phyloP scores from a whole-genome alignment of 2,888 invertebrate genomes.

The Zygogramma bicolorata region DNA sequence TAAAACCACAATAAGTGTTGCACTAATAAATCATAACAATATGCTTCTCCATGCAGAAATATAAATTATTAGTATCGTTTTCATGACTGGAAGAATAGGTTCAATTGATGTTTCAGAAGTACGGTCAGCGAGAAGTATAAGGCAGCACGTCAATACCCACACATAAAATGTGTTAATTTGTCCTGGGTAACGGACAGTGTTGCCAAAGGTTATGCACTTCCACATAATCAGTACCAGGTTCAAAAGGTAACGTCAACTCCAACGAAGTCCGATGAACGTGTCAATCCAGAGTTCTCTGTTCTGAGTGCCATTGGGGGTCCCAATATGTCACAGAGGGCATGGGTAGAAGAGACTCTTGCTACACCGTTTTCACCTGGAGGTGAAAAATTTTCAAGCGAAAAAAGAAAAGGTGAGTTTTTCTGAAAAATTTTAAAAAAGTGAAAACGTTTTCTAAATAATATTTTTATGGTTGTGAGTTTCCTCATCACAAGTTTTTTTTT shows the following conservation, averaged over 20 bases:
- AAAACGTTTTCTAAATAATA: too few species aligned
- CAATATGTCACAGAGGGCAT: slow-evolving; percentile 33
- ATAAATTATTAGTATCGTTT: background rate
- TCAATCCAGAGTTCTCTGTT: slow-evolving; percentile 67
- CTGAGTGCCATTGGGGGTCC: slow-evolving; percentile 65
- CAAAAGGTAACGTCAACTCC: slow-evolving; percentile 77
- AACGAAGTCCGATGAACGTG: slow-evolving; percentile 67
- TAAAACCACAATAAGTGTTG: too few species aligned
- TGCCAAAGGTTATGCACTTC: slow-evolving; percentile 77
- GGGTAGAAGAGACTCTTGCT: slow-evolving; percentile 41
- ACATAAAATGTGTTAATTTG: slow-evolving; percentile 76
- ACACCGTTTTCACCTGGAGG: slow-evolving; percentile 18
- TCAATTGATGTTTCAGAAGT: slow-evolving; percentile 59
- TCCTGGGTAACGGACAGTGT: slow-evolving; percentile 87
- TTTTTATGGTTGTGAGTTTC: too few species aligned
- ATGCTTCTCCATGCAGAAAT: too few species aligned
- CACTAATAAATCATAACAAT: too few species aligned
- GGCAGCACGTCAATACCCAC: slow-evolving; percentile 68
- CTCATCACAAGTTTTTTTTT: too few species aligned
- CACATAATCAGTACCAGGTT: slow-evolving; percentile 69
- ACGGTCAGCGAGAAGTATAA: slow-evolving; percentile 80
- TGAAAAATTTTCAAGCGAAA: slow-evolving; percentile 11
- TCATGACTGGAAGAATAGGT: background rate
- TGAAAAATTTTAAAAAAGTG: too few species aligned
- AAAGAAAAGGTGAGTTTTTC: slow-evolving; percentile 38